Base-by-base conservation (phyloP, 2,888 invertebrate species). In the Drosophila meridiana region DNA sequence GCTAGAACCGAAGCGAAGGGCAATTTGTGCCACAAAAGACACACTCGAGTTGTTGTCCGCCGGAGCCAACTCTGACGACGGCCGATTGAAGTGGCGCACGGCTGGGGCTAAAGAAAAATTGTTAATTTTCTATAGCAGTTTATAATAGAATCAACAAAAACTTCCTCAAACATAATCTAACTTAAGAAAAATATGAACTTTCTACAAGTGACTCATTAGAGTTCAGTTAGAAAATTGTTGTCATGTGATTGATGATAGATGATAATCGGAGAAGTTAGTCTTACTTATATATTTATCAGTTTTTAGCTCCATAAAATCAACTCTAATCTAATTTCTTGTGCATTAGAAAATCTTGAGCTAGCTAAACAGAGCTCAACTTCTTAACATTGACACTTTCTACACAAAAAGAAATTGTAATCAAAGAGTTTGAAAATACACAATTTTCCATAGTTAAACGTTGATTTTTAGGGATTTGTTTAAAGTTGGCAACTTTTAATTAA, bases 41-140 rank as follows among this genome's bases (percentile, higher is more conserved):
- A 36, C 63, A 45, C 63, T 42, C 20, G 50, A 71, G 59, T 66
- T 64, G 63, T 34, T 75, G 38, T 45, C 38, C 28, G 40, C 1
- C 4, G 59, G n/a, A 26, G 40, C 77, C 26, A 72, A 80, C 66
- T 67, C 78, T 69, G 66, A 69, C 78, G 69, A 81, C n/a, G n/a
- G 73, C 58, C 69, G 81, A 63, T 77, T 77, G 56, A 69, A 81
- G 60, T 66, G 57, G 57, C 48, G 56, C 64, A 56, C 47, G 47
- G 63, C 53, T 55, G 47, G 53, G 56, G 53, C 47, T 20, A 5
- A 13, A 13, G 52, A 11, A 70, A 66, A 76, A 59, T 63, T 50
- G 28, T 70, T 53, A 65, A 80, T 69, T 75, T 80, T 56, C 47
- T 30, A 69, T 53, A 80, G 80, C 80, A 58, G 34, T 36, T 61